phyloP scores from a whole-genome alignment of 2,888 invertebrate genomes.

The Carpatolechia fugitivella region DNA sequence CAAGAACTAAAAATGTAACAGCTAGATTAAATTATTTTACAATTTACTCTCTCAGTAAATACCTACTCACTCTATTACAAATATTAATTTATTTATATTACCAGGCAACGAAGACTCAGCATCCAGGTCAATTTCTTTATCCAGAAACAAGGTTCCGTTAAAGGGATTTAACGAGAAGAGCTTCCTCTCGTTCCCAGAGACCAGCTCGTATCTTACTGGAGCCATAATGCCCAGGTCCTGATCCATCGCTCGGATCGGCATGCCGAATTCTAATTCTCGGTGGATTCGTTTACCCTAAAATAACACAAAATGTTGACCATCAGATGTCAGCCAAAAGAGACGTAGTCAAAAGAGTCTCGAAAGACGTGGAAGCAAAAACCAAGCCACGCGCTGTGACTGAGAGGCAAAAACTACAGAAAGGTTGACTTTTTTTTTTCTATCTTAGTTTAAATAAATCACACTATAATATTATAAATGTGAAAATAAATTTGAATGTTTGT shows the following conservation, averaged over 20 bases:
- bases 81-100: conserved; percentile 8
- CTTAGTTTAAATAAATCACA: too few species aligned
- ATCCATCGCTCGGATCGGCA: conserved; percentile 87
- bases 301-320: not conserved
- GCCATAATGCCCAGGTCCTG: conserved; percentile 88
- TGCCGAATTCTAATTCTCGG: conserved; percentile 83
- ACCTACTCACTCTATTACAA: conserved; percentile 13
- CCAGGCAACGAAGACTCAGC: conserved; percentile 84
- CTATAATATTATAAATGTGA: too few species aligned
- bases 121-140: conserved; percentile 90
- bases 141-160: conserved; percentile 87
- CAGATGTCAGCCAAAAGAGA: too few species aligned
- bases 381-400: too few species aligned
- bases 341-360: too few species aligned
- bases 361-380: too few species aligned
- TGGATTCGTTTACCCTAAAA: conserved; percentile 85
- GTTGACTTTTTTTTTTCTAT: too few species aligned
- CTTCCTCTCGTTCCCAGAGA: conserved; percentile 88
- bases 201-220: conserved; percentile 86
- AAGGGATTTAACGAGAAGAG: conserved; percentile 86
- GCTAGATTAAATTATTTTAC: too few species aligned
- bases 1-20: too few species aligned
- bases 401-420: too few species aligned
- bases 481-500: too few species aligned
- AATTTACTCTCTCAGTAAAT: too few species aligned